Evolutionary conservation across 2,888 invertebrate genomes (phyloP).

Genomic region (Luperina nickerlii): DNA sequence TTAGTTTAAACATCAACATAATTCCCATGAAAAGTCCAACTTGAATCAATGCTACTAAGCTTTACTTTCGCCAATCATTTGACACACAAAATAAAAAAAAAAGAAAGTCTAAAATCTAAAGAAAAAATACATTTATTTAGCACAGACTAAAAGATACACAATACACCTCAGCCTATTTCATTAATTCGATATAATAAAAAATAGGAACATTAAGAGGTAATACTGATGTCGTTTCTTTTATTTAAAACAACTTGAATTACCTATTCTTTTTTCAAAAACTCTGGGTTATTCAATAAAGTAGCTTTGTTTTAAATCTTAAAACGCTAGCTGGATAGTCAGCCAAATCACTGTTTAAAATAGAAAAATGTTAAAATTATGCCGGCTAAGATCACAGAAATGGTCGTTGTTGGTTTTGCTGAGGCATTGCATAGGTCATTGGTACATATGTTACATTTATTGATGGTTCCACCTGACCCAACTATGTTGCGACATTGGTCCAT

Average conservation of each 20-base stretch:
- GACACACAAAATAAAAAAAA: too few relatives aligned
- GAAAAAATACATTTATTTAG: too few relatives aligned
- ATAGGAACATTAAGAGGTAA: neutral
- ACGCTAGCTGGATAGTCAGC: too few relatives aligned
- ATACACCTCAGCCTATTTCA: neutral
- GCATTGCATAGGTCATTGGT: slow-evolving; percentile 77
- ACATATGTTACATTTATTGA: slow-evolving; percentile 74
- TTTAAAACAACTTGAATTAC: neutral
- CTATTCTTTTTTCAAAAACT: neutral
- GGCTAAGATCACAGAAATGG: slow-evolving; percentile 59
- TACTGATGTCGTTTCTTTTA: neutral
- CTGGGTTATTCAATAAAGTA: neutral
- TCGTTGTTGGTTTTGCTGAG: slow-evolving; percentile 62
- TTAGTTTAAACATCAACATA: too few relatives aligned
- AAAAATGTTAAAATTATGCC: slow-evolving; percentile 20
- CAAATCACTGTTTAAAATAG: slow-evolving; percentile 5
- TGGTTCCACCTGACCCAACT: slow-evolving; percentile 62
- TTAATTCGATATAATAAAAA: neutral
- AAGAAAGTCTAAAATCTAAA: too few relatives aligned
- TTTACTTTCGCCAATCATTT: too few relatives aligned
- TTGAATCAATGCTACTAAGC: too few relatives aligned
- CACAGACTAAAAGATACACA: too few relatives aligned
- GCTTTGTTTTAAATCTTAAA: neutral
- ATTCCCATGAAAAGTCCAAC: too few relatives aligned
- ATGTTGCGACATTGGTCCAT: slow-evolving; percentile 69